Evolutionary conservation across 2,888 invertebrate genomes (phyloP), one percentile per base, ranked within the genome.

Genomic region (Siphlonurus alternatus): DNA sequence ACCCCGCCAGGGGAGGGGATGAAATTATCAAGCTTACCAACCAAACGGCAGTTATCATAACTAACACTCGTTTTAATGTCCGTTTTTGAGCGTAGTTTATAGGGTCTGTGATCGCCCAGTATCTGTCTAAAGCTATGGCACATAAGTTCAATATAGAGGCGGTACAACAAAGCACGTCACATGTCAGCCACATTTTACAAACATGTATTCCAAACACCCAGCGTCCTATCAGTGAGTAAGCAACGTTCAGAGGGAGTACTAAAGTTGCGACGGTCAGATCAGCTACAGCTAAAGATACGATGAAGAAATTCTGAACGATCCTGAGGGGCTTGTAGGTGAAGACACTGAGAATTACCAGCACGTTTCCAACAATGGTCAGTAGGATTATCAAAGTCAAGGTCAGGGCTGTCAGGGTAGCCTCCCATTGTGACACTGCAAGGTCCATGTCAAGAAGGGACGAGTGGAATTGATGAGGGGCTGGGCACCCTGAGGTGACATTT

Each of bases 301-400:
- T 92, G 78, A 96, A 95, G 78, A 95, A 96, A 77, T 96, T 96
- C 74, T 95, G 96, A 25, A 93, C 94, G 70, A 92, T 93, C 67
- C 93, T 81, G 62, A 95, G 78, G 1, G 95, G 94, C 72, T 91
- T 87, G 77, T 96, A 93, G 1, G 92, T 95, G 77, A 96, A 95
- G n/a, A 96, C 94, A 72, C 93, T 92, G 54, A 95, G 81, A 70
- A 96, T 94, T 64, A 96, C 96, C 68, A 97, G 79, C 65, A 91
- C 86, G 77, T 96, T 96, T 63, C 96, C 96, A 64, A 94, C 83
- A 66, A 95, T 86, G 24, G 95, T 95, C 67, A 90, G 82, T 59
- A 94, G 80, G 67, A 93, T 93, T 71, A 96, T 88, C 69, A 93
- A 80, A 61, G 89, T 85, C 23, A 95, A 81, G 1, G 88, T 83